Evolutionary conservation across 2,113 vertebrate genomes (phyloP), one percentile per base, ranked within the genome.

Genomic region (Stomatorhinus ivindoensis): DNA sequence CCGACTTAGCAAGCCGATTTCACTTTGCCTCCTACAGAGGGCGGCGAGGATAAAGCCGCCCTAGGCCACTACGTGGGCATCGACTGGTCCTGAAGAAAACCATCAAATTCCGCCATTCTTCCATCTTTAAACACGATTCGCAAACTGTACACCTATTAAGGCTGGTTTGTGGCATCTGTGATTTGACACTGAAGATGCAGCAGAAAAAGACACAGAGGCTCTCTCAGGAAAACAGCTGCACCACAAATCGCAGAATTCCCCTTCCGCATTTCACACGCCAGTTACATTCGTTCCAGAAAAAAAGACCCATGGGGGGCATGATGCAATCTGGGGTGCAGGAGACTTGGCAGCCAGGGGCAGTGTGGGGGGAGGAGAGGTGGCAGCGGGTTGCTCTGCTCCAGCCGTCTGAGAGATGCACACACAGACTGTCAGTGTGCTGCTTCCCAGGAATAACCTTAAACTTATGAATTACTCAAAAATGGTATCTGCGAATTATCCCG

Each of bases 181-280:
- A 15, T 39, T 39, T 19, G 39, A 39, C 51, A 21, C 6, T 61
- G 61, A 15, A 17, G 8, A 42, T 55, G 53, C 19, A 88, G 51
- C n/a, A 48, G 65, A 17, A 88, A 2, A 24, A 47, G 35, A 39
- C 69, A 86, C 17, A 31, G 73, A 50, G 87, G 61, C 87, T 80
- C 39, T 69, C 42, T 85, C 24, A 65, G 76, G 73, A 86, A 88
- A 88, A 90, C 21, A 55, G 87, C 87, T 84, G 89, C 82, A 88
- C 69, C 83, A n/a, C 73, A 61, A 21, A 83, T 50, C 53, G 0
- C 80, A 58, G 88, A 90, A 39, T 61, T 17, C 61, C 46, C 27
- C 9, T 87, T 17, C 50, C 17, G 50, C 76, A 88, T 48, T 39
- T 47, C 65, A 65, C 61, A 73, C 46, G 5, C 65, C n/a, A 65